A percentile compares a stretch with the other conserved stretches of the same genome.
Evolutionary conservation across 2,797 vertebrate genomes (phyloP).

Genomic region (Neoniphon sammara): DNA sequence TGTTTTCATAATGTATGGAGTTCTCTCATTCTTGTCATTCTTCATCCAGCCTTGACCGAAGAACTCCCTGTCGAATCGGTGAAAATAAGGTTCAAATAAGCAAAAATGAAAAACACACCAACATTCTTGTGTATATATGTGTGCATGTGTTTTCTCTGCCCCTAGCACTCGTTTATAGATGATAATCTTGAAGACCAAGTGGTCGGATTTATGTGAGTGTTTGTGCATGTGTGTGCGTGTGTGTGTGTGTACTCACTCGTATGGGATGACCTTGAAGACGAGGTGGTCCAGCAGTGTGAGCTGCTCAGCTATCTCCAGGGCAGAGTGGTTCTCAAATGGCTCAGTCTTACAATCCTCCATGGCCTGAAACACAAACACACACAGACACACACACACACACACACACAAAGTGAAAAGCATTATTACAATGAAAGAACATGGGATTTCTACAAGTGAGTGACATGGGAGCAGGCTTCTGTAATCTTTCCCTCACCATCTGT

Average conservation of each 20-base stretch:
- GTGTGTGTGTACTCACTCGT: constrained; percentile 86
- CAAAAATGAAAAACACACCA: constrained; percentile 13
- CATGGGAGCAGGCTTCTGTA: not conserved
- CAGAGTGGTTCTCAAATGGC: constrained; percentile 93
- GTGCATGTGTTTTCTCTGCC: not conserved
- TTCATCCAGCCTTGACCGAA: constrained; percentile 99
- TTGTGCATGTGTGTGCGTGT: constrained; percentile 2
- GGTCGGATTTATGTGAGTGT: not conserved
- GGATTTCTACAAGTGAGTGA: not conserved
- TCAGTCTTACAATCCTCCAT: constrained; percentile 86
- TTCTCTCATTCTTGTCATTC: constrained; percentile 93
- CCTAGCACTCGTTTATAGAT: not conserved
- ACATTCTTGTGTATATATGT: constrained; percentile 2
- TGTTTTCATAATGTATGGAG: constrained; percentile 96
- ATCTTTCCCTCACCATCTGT: constrained; percentile 85
- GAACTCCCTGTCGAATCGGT: constrained; percentile 87
- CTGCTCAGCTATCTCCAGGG: constrained; percentile 95
- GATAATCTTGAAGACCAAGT: not conserved
- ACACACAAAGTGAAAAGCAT: constrained; percentile 8
- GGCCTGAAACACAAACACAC: constrained; percentile 54
- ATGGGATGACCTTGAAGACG: constrained; percentile 95
- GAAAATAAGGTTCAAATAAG: constrained; percentile 18
- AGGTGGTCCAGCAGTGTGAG: constrained; percentile 95
- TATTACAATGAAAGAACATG: constrained; percentile 9
- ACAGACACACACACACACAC: constrained; percentile 15